Evolutionary conservation across 2,113 vertebrate species (phyloP), one percentile per base, ranked within the genome.

Genomic region (Podarcis muralis): DNA sequence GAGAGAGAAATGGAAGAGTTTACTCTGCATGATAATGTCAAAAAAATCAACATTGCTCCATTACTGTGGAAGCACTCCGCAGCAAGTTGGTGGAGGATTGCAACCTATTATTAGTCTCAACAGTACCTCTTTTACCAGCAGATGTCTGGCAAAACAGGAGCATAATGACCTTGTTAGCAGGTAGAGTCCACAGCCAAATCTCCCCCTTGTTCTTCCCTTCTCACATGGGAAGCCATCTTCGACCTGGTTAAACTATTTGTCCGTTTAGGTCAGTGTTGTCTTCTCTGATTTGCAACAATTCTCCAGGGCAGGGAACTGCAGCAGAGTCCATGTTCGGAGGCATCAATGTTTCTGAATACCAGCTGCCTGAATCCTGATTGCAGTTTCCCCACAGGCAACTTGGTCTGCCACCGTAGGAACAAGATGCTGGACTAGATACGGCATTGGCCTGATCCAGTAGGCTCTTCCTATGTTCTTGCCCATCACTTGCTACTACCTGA

Each of bases 1-100:
- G 59, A n/a, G 71, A 76, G 48, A 4, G 84, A 81, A 87, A 65
- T 32, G 82, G 69, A 69, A 89, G 80, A 89, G 89, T 90, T 93
- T 87, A 78, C 85, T 30, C 90, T 48, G 72, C 35, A 76, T 90
- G 0, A 0, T 85, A 93, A 92, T 94, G 84, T 8, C 57, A 66
- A 66, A 18, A 53, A 84, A 72, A 7, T n/a, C 0, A 86, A 12
- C 23, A 62, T 15, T 12, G 57, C 65, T 35, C 25, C 69, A 37
- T 83, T 13, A 68, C 5, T 69, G 30, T 81, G 20, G n/a, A 23
- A 18, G 15, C 81, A 48, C 65, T 69, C 6, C 65, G 69, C 65
- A 83, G 25, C 4, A 83, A n/a, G 65, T 7, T 68, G 1, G 5
- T 80, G 16, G 25, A 80, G 30, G 16, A 59, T 32, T 32, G 30